phyloP scores from a whole-genome alignment of 2,797 vertebrate species.

The Telmatherina bonti region DNA sequence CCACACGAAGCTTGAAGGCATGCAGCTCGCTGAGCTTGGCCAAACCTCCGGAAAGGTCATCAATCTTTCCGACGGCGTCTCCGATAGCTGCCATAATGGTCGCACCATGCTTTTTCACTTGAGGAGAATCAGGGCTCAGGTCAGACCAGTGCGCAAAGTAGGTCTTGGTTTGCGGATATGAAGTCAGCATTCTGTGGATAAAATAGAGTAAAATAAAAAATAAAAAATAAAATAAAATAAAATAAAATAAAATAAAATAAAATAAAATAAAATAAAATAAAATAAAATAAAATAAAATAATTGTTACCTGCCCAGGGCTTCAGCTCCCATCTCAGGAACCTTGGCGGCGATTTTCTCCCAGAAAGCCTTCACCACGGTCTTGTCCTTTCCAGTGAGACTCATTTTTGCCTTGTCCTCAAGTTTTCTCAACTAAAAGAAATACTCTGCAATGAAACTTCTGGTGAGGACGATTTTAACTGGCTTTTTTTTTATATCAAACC shows the following conservation, averaged over 20 bases:
- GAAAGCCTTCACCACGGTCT: conserved; percentile 50
- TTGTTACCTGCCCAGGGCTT: conserved; percentile 81
- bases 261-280: background rate
- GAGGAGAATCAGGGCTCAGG: conserved; percentile 65
- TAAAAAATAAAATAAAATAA: background rate
- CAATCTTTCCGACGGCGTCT: conserved; percentile 70
- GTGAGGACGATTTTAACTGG: background rate
- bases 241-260: background rate
- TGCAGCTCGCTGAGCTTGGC: conserved; percentile 79
- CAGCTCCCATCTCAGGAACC: conserved; percentile 25
- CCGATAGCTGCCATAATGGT: conserved; percentile 70
- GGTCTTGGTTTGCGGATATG: conserved; percentile 80
- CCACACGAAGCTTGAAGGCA: conserved; percentile 78
- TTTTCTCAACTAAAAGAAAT: conserved; percentile 5
- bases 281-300: background rate
- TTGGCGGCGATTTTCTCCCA: conserved; percentile 60
- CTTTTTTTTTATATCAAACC: conserved; percentile 33
- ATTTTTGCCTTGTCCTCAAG: conserved; percentile 51
- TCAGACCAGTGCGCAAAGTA: conserved; percentile 58
- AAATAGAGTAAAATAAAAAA: background rate
- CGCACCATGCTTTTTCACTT: conserved; percentile 76
- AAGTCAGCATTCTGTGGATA: conserved; percentile 70
- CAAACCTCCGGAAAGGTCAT: conserved; percentile 70
- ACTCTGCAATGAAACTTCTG: background rate
- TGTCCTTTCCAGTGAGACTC: conserved; percentile 79